phyloP scores from a whole-genome alignment of 2,113 vertebrate genomes.

The Ameiurus melas region DNA sequence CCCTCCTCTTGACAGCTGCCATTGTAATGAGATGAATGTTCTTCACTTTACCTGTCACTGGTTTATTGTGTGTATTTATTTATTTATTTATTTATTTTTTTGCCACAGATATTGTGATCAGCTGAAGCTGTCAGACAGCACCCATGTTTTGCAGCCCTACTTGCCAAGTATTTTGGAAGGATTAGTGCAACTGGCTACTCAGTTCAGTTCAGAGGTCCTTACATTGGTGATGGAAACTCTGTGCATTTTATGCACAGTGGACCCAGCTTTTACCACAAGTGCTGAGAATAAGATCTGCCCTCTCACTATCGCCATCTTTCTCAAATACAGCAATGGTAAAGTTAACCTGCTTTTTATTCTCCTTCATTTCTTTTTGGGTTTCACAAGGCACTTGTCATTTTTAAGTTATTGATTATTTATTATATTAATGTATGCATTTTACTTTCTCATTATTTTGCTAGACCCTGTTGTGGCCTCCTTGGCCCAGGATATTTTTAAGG shows the following conservation, averaged over 20 bases:
- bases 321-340: slow-evolving; percentile 98
- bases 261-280: slow-evolving; percentile 88
- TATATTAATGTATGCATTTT: not conserved
- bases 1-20: too few species aligned
- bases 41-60: too few species aligned
- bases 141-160: slow-evolving; percentile 91
- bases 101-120: slow-evolving; percentile 93
- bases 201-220: slow-evolving; percentile 96
- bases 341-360: not conserved
- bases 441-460: slow-evolving; percentile 57
- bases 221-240: slow-evolving; percentile 97
- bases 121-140: slow-evolving; percentile 92
- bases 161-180: slow-evolving; percentile 95
- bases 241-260: slow-evolving; percentile 94
- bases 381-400: not conserved
- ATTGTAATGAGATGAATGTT: too few species aligned
- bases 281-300: slow-evolving; percentile 97
- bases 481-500: slow-evolving; percentile 98
- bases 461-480: slow-evolving; percentile 96
- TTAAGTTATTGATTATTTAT: not conserved
- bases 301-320: slow-evolving; percentile 96
- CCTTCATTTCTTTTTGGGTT: not conserved
- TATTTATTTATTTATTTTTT: too few species aligned
- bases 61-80: too few species aligned
- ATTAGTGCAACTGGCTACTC: slow-evolving; percentile 90